These are phyloP conservation scores for Cyrtonyx montezumae DNA, from an alignment of 2,113 vertebrate species.

Conservation along the genomic window DNA sequence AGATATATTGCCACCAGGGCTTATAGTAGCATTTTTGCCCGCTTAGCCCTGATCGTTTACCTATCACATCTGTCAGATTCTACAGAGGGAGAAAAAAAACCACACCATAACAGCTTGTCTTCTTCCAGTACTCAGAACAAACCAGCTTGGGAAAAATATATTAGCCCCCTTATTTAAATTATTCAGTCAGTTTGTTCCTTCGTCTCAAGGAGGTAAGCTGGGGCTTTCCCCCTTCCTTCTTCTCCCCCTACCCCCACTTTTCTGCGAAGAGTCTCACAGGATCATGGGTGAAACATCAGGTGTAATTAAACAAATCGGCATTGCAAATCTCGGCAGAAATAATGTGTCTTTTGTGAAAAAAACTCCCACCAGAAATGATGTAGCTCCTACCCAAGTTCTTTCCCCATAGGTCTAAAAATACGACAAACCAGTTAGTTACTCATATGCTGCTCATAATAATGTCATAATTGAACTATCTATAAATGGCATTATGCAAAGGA, in stretches of 20 bases:
- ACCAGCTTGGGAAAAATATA: background rate
- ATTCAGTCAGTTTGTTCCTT: conserved; percentile 21
- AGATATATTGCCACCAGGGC: conserved; percentile 42
- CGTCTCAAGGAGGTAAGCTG: conserved; percentile 21
- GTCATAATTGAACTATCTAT: conserved; percentile 81
- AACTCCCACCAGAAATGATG: conserved; percentile 64
- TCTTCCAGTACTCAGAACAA: conserved; percentile 14
- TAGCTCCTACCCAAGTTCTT: conserved; percentile 72
- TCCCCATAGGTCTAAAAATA: conserved; percentile 79
- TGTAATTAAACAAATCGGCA: conserved; percentile 70
- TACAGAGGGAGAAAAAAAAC: background rate
- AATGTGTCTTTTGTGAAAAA: conserved; percentile 65
- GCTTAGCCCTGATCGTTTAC: conserved; percentile 53
- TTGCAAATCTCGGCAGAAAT: conserved; percentile 54
- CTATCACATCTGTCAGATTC: conserved; percentile 59
- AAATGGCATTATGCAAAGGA: conserved; percentile 80
- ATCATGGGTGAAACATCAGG: conserved; percentile 52
- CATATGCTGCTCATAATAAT: conserved; percentile 77
- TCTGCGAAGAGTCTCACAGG: conserved; percentile 40
- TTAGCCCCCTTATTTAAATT: conserved; percentile 49
- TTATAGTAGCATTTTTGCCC: conserved; percentile 30
- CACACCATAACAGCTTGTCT: conserved; percentile 20
- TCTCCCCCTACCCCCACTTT: background rate
- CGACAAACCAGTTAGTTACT: conserved; percentile 74
- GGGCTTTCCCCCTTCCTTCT: conserved; percentile 38